Evolutionary conservation across 1,140 invertebrate species (phyloP).

Genomic region (honey bee (Apis mellifera)): DNA sequence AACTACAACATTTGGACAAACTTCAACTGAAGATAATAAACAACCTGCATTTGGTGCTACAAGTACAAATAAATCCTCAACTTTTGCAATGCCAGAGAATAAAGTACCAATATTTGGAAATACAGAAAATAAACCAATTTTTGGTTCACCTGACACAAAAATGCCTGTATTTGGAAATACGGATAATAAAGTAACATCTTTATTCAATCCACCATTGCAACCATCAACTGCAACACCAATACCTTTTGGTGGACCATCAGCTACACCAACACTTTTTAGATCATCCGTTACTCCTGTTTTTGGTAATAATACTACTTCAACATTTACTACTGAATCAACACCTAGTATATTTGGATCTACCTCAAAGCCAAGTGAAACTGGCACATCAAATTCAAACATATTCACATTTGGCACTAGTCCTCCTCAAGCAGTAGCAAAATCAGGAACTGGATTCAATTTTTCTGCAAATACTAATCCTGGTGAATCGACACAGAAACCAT

Average conservation of each 20-base stretch:
- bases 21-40: slow-evolving; percentile 46
- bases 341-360: slow-evolving; percentile 60
- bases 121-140: slow-evolving; percentile 63
- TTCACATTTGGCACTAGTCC: slow-evolving; percentile 66
- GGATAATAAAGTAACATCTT: slow-evolving; percentile 45
- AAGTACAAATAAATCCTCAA: slow-evolving; percentile 28
- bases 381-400: slow-evolving; percentile 39
- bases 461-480: slow-evolving; percentile 46
- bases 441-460: slow-evolving; percentile 62
- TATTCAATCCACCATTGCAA: slow-evolving; percentile 51
- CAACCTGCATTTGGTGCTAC: slow-evolving; percentile 34
- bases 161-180: slow-evolving; percentile 51
- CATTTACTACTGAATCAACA: slow-evolving; percentile 44
- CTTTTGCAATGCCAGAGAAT: slow-evolving; percentile 42
- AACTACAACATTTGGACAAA: slow-evolving; percentile 50
- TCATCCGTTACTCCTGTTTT: slow-evolving; percentile 48
- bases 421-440: slow-evolving; percentile 43
- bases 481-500: slow-evolving; percentile 44
- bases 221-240: slow-evolving; percentile 25
- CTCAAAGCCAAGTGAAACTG: slow-evolving; percentile 54
- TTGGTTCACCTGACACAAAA: slow-evolving; percentile 55
- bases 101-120: slow-evolving; percentile 58
- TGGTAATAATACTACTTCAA: slow-evolving; percentile 45
- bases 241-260: slow-evolving; percentile 57
- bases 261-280: slow-evolving; percentile 43